Base-by-base conservation (phyloP, 2,888 invertebrate species). In the Netelia melanura region DNA sequence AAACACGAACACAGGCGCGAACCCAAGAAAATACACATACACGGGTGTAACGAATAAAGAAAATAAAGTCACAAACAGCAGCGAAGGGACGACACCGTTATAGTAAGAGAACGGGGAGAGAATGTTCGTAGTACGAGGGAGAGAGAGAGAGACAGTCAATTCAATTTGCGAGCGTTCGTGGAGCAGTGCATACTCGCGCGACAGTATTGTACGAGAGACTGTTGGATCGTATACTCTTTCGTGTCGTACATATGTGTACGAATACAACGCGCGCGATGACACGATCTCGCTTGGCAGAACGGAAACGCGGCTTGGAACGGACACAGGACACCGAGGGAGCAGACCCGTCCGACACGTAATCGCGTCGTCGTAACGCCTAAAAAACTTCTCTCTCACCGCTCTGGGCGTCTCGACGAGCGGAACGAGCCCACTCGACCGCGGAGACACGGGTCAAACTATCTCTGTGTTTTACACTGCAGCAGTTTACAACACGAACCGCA, bases 381-480 rank as follows among this genome's bases (percentile, higher is more conserved):
- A 75, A 79, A 72, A 62, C 62, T 11, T 62, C 61, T 70, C 61
- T 78, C 70, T 62, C 48, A 21, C 62, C 38, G 30, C 62, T 70
- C 64, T 64, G 72, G 72, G 84, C 65, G 76, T 81, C 77, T 68
- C 81, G 78, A 78, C 81, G 78, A 81, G 81, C 81, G 78, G 85
- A 89, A 88, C 90, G 86, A 85, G 84, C 88, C 87, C 89, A 87
- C 88, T 89, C 87, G 88, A 88, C 84, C 88, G 84, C 88, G 83
- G 84, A 88, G 86, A 89, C 88, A 84, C 86, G 81, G 84, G 81
- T 84, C 81, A 84, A 78, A 84, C 81, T 84, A 76, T 72, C 70
- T 83, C 67, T 77, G 78, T 78, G 61, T 77, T 77, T 77, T 77
- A 68, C 58, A 58, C 67, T 68, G 68, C 58, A 54, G 54, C 38